Conservation (phyloP, 2,888 invertebrate species). For the Pogonocherus hispidulus region DNA sequence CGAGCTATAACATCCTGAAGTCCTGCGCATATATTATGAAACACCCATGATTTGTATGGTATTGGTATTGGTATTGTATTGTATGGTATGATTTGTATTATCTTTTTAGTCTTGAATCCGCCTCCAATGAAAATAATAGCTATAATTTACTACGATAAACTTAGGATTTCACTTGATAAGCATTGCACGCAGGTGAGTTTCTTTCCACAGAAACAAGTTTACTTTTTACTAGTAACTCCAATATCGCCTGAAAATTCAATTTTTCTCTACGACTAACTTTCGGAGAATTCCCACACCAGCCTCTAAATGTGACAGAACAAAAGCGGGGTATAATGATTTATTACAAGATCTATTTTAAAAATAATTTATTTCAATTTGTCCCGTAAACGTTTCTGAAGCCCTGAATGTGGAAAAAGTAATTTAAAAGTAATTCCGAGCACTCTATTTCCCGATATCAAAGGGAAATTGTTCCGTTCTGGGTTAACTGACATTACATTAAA, state of each 20-base stretch:
- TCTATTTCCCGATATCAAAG: conserved; percentile 48
- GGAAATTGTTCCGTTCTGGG: conserved; percentile 32
- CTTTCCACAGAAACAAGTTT: background rate
- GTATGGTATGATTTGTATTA: too few species aligned
- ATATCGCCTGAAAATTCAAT: conserved; percentile 16
- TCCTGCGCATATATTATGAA: too few species aligned
- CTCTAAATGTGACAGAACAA: conserved; percentile 43
- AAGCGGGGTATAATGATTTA: conserved; percentile 49
- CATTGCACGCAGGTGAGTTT: background rate
- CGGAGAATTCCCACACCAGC: conserved; percentile 22
- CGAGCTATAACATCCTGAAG: too few species aligned
- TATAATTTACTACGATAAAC: too few species aligned
- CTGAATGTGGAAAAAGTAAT: conserved; percentile 54
- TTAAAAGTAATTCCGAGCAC: conserved; percentile 55
- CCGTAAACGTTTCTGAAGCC: conserved; percentile 44
- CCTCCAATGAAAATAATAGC: too few species aligned
- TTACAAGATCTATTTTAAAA: conserved; percentile 47
- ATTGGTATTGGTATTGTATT: too few species aligned
- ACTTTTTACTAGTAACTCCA: background rate
- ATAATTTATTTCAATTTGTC: conserved; percentile 56
- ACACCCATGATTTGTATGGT: too few species aligned
- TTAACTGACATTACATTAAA: conserved; percentile 20
- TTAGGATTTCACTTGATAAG: background rate
- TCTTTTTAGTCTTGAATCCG: too few species aligned
- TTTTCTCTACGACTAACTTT: conserved; percentile 22